These are phyloP conservation scores for Eulemur mongoz DNA, from an alignment of 2,797 vertebrate species.

Conservation along the genomic window DNA sequence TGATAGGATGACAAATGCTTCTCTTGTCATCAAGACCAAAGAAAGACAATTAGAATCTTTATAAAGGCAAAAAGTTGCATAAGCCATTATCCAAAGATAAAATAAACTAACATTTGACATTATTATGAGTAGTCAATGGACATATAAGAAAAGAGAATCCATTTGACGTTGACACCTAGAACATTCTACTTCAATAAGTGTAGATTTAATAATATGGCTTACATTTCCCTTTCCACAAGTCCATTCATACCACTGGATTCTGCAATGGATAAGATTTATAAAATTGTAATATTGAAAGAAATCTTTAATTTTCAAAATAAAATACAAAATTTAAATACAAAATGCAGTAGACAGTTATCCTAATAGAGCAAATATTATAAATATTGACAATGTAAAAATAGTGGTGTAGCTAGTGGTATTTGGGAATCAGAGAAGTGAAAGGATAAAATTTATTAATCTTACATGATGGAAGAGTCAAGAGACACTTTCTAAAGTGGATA, in stretches of 20 bases:
- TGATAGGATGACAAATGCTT: neutral
- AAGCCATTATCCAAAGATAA: neutral
- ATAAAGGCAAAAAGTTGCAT: slow-evolving; percentile 1
- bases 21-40: neutral
- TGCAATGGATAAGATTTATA: neutral
- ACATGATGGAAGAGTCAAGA: neutral
- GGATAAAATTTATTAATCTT: neutral
- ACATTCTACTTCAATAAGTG: neutral
- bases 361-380: slow-evolving; percentile 2
- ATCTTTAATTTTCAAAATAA: slow-evolving; percentile 24
- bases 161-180: neutral
- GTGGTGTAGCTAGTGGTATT: neutral
- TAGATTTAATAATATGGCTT: neutral
- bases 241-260: neutral
- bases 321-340: neutral
- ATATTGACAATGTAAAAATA: neutral
- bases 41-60: neutral
- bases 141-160: neutral
- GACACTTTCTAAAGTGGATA: neutral
- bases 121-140: neutral
- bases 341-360: neutral
- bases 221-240: neutral
- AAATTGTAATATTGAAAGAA: slow-evolving; percentile 31
- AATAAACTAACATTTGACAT: neutral
- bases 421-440: neutral